These are phyloP conservation scores for Xestia sexstrigata DNA, from an alignment of 2,888 invertebrate species.

Conservation along the genomic window DNA sequence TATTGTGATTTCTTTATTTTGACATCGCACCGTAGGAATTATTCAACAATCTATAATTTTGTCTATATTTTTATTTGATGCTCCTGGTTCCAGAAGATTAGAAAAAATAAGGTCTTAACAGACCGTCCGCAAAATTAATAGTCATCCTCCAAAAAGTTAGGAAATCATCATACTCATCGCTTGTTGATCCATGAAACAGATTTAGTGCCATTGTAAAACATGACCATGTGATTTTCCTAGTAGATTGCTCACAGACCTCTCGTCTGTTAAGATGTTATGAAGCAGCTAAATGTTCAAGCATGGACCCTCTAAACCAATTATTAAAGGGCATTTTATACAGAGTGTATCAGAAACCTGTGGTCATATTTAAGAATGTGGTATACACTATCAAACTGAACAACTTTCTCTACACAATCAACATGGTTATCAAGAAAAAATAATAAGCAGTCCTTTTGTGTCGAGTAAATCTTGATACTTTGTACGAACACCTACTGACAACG, in stretches of 20 bases:
- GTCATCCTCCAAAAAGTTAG: not conserved
- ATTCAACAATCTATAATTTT: not conserved
- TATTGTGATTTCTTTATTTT: not conserved
- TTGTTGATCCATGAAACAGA: not conserved
- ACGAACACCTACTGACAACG: not conserved
- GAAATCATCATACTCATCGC: not conserved
- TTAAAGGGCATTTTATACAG: not conserved
- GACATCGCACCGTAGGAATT: not conserved
- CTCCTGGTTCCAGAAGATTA: not conserved
- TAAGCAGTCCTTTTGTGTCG: not conserved
- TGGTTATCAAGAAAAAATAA: not conserved
- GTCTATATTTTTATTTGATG: not conserved
- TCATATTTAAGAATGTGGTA: not conserved
- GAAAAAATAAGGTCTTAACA: not conserved
- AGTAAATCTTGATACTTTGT: not conserved
- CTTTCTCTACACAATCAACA: not conserved
- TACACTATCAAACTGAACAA: not conserved
- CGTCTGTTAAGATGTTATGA: not conserved
- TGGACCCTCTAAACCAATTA: not conserved
- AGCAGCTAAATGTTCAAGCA: not conserved
- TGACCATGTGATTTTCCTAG: not conserved
- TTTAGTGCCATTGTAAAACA: too few relatives aligned
- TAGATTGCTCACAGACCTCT: not conserved
- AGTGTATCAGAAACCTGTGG: accelerated
- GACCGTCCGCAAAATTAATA: not conserved